These are phyloP conservation scores for Lasioglossum oenotherae DNA, from an alignment of 2,888 invertebrate species.

Conservation along the genomic window DNA sequence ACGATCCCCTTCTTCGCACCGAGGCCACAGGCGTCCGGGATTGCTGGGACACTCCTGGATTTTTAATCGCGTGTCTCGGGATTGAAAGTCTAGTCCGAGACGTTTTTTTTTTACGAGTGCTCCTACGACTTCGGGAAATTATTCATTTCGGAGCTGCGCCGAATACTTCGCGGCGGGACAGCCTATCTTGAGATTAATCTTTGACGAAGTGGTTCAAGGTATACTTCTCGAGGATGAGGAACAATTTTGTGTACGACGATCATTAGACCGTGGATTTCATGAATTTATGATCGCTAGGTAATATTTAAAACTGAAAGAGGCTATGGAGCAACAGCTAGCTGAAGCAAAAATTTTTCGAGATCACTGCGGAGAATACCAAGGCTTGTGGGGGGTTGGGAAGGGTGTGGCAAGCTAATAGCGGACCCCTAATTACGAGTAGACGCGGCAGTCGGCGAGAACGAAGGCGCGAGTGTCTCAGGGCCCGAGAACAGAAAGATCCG, in stretches of 20 bases:
- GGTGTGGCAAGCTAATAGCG: constrained; percentile 17
- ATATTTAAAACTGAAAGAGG: not conserved
- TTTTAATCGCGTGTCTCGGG: constrained; percentile 4
- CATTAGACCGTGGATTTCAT: not conserved
- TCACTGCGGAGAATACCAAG: not conserved
- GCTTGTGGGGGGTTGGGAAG: not conserved
- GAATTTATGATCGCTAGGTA: not conserved
- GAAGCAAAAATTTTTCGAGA: not conserved
- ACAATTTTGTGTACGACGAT: not conserved
- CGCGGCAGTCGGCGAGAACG: not conserved
- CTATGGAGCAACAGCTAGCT: not conserved
- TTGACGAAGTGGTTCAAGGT: not conserved
- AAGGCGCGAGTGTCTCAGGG: constrained; percentile 4
- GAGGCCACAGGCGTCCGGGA: not conserved
- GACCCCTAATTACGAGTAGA: constrained; percentile 38
- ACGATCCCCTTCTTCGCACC: not conserved
- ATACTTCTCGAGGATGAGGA: not conserved
- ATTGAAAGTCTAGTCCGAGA: not conserved
- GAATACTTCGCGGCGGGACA: not conserved
- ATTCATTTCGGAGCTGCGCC: not conserved
- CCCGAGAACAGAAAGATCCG: constrained; percentile 23
- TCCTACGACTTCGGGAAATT: not conserved
- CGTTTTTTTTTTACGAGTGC: not conserved
- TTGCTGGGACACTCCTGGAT: not conserved
- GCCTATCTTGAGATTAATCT: not conserved